Conservation (phyloP, 2,113 vertebrate species). For the Pardalotus punctatus region DNA sequence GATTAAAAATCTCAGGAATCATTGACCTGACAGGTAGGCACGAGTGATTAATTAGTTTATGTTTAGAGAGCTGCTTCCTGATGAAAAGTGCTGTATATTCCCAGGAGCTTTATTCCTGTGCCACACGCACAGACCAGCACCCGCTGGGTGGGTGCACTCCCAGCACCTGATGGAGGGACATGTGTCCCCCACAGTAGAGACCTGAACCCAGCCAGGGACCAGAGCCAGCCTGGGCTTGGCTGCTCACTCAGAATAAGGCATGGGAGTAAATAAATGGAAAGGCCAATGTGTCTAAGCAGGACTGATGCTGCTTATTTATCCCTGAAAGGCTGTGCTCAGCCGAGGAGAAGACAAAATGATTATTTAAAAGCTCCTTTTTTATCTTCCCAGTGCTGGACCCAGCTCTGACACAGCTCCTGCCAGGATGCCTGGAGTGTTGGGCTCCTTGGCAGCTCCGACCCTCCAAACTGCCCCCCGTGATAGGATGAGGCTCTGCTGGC, state of each 20-base stretch:
- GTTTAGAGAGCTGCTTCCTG: conserved; percentile 9
- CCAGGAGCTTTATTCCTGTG: neutral
- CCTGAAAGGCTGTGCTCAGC: conserved; percentile 38
- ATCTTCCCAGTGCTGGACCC: neutral
- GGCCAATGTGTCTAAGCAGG: conserved; percentile 9
- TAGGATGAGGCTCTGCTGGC: neutral
- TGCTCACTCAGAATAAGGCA: neutral
- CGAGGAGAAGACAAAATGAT: conserved; percentile 50
- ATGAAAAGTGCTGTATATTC: neutral
- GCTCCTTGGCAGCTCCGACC: neutral
- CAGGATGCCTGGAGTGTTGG: neutral
- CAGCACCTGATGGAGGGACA: fast-evolving
- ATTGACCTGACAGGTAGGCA: conserved; percentile 49
- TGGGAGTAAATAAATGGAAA: conserved; percentile 34
- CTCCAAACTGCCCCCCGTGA: neutral
- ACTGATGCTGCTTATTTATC: conserved; percentile 49
- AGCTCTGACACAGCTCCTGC: neutral
- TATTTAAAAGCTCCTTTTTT: conserved; percentile 68
- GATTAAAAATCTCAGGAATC: conserved; percentile 47
- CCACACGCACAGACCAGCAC: neutral
- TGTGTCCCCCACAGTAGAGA: neutral
- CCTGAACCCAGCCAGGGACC: neutral
- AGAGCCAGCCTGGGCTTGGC: neutral
- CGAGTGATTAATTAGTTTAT: conserved; percentile 41
- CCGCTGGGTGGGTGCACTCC: neutral